Percentiles rank a stretch among this genome's conserved stretches.
phyloP scores from a whole-genome alignment of 2,797 vertebrate genomes.

The Poeciliopsis infans region DNA sequence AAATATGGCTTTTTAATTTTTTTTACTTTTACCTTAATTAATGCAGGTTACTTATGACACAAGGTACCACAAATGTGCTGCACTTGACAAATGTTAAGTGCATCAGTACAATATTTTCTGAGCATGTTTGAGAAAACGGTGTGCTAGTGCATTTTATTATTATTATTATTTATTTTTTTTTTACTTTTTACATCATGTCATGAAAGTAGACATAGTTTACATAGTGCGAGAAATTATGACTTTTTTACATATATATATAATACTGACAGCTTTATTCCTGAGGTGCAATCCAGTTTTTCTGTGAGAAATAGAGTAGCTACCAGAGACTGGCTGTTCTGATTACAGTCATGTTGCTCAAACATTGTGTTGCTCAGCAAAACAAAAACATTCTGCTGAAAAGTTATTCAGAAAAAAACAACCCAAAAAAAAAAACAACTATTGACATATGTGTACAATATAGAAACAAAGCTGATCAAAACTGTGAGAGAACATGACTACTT shows the following conservation, averaged over 20 bases:
- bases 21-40: background rate
- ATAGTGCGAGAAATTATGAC: background rate
- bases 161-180: background rate
- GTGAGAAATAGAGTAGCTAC: background rate
- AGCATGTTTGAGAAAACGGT: background rate
- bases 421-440: background rate
- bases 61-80: no score
- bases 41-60: background rate
- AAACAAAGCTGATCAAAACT: background rate
- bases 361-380: background rate
- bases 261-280: background rate
- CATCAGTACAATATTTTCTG: background rate
- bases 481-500: background rate
- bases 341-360: background rate
- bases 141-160: background rate
- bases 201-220: background rate
- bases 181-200: background rate
- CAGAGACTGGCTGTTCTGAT: background rate
- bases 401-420: background rate
- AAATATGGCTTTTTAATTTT: no score
- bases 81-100: background rate
- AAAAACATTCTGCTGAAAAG: background rate
- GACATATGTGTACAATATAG: background rate
- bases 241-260: background rate
- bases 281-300: background rate